phyloP scores from a whole-genome alignment of 2,113 vertebrate genomes.

The Eudyptes chrysolophus region DNA sequence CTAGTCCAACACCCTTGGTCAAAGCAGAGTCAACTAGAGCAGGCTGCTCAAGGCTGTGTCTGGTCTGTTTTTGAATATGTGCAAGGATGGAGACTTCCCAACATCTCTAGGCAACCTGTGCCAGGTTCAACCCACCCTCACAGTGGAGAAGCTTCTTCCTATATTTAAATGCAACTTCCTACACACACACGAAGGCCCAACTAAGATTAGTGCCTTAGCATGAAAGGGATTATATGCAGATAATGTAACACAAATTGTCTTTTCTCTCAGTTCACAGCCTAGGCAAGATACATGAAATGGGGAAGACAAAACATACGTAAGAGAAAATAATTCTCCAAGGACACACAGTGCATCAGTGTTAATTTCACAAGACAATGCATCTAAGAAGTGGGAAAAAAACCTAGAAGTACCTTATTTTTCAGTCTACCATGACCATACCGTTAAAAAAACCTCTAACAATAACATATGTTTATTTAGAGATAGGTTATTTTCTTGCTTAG shows the following conservation, averaged over 20 bases:
- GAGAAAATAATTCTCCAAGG: background rate
- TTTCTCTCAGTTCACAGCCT: background rate
- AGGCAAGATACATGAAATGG: background rate
- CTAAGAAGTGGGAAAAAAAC: background rate
- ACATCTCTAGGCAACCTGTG: background rate
- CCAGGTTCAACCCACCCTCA: background rate
- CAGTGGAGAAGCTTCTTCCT: background rate
- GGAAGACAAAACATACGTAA: background rate
- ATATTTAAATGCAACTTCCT: background rate
- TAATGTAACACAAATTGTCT: background rate
- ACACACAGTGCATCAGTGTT: background rate
- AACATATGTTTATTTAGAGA: background rate
- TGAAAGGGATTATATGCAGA: background rate
- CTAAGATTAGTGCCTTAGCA: background rate
- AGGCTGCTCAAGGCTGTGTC: background rate
- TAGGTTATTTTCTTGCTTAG: background rate
- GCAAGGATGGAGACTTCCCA: background rate
- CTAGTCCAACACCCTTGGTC: background rate
- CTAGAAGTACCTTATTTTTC: background rate
- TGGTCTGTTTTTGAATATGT: background rate
- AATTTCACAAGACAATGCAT: background rate
- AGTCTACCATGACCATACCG: background rate
- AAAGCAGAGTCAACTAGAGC: background rate
- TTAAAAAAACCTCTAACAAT: background rate
- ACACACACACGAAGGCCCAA: background rate